These are phyloP conservation scores for Pleuronectes platessa DNA, from an alignment of 2,113 vertebrate species.

Conservation along the genomic window DNA sequence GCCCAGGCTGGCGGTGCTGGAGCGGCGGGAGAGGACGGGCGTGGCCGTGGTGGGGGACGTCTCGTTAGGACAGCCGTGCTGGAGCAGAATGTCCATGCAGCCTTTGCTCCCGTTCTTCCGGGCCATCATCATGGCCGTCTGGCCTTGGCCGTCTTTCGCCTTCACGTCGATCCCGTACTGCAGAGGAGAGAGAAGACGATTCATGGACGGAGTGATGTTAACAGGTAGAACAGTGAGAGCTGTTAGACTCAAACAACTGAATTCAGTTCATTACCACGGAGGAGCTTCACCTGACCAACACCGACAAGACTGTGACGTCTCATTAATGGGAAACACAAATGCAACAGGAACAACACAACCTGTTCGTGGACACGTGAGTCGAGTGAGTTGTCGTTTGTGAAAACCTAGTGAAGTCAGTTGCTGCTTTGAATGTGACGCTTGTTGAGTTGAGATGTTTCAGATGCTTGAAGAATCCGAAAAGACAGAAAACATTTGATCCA, in stretches of 20 bases:
- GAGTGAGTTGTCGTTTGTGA: no score
- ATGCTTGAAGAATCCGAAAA: no score
- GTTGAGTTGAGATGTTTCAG: no score
- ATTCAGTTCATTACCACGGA: no score
- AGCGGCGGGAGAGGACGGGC: constrained; percentile 87
- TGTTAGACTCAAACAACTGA: not conserved
- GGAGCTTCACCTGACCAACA: no score
- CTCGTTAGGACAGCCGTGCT: constrained; percentile 90
- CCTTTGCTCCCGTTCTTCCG: constrained; percentile 88
- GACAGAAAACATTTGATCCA: no score
- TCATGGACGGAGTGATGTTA: not conserved
- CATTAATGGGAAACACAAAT: no score
- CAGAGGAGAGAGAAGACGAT: not conserved
- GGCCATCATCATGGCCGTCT: constrained; percentile 88
- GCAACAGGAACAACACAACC: no score
- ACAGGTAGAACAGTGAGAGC: not conserved
- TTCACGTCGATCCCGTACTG: constrained; percentile 92
- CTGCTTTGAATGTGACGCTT: no score
- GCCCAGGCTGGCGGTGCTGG: constrained; percentile 90
- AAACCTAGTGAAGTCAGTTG: no score
- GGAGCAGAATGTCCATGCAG: constrained; percentile 90
- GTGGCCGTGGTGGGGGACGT: constrained; percentile 82
- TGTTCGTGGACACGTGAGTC: no score
- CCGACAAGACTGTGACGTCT: no score
- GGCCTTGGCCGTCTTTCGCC: constrained; percentile 87